Evolutionary conservation across 2,888 invertebrate species (phyloP).

Genomic region (Muscina levida): DNA sequence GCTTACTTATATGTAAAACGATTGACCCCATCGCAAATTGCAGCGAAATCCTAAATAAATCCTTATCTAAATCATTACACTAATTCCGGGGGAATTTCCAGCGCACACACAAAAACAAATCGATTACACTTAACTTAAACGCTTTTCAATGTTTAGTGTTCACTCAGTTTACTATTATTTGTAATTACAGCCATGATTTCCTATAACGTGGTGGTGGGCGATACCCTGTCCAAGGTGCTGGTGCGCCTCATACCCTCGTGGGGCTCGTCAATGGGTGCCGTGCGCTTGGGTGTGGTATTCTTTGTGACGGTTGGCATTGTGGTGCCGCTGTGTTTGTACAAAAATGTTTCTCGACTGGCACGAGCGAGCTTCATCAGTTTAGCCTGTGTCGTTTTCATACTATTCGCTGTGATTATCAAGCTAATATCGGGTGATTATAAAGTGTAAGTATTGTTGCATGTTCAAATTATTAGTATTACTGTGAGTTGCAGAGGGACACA

Average conservation of each 20-base stretch:
- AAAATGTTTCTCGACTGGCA: constrained; percentile 83
- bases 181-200: constrained; percentile 89
- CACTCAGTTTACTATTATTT: constrained; percentile 36
- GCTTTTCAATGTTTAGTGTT: constrained; percentile 18
- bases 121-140: constrained; percentile 36
- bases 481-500: neutral
- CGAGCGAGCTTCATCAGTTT: constrained; percentile 81
- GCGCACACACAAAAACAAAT: constrained; percentile 10
- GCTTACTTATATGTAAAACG: neutral
- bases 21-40: constrained; percentile 25
- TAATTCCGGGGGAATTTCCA: constrained; percentile 10
- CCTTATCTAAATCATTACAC: constrained; percentile 1
- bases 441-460: constrained; percentile 82
- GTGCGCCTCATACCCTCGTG: constrained; percentile 83
- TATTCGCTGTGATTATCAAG: constrained; percentile 83
- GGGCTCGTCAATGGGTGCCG: constrained; percentile 79
- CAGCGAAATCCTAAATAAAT: constrained; percentile 25
- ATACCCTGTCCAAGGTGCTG: constrained; percentile 90
- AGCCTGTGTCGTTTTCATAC: constrained; percentile 87
- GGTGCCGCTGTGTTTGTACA: constrained; percentile 89
- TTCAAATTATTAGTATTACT: neutral
- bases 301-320: constrained; percentile 87
- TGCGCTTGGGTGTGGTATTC: constrained; percentile 82
- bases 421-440: constrained; percentile 81
- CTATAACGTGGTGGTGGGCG: constrained; percentile 92